These are phyloP conservation scores for Bimastos eiseni DNA, from an alignment of 2,888 invertebrate species.

Conservation along the genomic window DNA sequence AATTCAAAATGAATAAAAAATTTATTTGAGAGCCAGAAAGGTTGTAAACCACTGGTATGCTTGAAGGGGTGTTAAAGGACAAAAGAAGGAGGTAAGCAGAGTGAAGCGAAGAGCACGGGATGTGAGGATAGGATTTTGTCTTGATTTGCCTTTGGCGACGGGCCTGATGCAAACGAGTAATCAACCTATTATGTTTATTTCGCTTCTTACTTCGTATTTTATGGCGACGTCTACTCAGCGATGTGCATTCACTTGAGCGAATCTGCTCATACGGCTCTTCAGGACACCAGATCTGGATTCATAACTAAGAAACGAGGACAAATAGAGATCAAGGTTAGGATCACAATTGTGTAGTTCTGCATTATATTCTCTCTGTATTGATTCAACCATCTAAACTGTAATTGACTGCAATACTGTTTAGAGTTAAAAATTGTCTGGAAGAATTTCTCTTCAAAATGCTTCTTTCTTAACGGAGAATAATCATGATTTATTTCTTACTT, in stretches of 20 bases:
- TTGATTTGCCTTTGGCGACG: too few relatives aligned
- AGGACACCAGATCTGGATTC: neutral
- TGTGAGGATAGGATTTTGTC: too few relatives aligned
- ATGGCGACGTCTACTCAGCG: neutral
- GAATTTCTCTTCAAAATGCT: neutral
- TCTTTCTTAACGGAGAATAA: neutral
- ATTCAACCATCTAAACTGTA: too few relatives aligned
- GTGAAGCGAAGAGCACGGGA: too few relatives aligned
- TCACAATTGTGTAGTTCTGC: neutral
- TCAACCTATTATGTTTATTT: too few relatives aligned
- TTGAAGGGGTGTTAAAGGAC: too few relatives aligned
- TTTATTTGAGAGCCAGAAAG: too few relatives aligned
- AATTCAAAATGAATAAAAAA: too few relatives aligned
- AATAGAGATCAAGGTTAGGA: neutral
- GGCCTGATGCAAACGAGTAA: too few relatives aligned
- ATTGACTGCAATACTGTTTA: neutral
- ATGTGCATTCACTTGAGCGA: constrained; percentile 19
- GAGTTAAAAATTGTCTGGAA: too few relatives aligned
- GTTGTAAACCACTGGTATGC: too few relatives aligned
- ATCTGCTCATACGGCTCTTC: neutral
- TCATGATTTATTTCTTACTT: neutral
- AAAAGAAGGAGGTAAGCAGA: too few relatives aligned
- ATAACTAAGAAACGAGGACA: neutral
- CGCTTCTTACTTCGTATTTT: neutral
- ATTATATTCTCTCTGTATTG: neutral